These are phyloP conservation scores for Periparus ater DNA, from an alignment of 2,797 vertebrate genomes.

Conservation along the genomic window DNA sequence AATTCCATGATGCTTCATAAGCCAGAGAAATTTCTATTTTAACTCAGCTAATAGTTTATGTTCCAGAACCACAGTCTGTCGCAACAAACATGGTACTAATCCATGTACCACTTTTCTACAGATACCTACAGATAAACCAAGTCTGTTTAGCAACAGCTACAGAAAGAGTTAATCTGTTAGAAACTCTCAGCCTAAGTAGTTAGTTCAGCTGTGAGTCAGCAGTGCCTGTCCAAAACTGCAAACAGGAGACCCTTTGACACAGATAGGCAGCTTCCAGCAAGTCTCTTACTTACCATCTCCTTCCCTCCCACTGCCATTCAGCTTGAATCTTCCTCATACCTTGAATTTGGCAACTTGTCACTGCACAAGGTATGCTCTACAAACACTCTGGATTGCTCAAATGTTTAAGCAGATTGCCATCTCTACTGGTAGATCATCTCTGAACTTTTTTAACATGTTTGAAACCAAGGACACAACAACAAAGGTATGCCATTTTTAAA, in stretches of 20 bases:
- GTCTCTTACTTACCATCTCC: constrained; percentile 17
- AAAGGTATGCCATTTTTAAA: background rate
- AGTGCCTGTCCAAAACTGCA: constrained; percentile 37
- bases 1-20: constrained; percentile 3
- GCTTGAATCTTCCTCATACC: constrained; percentile 22
- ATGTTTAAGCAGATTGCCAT: constrained; percentile 25
- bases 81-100: background rate
- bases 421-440: background rate
- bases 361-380: background rate
- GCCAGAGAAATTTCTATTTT: constrained; percentile 22
- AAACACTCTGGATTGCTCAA: background rate
- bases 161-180: constrained; percentile 12
- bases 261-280: constrained; percentile 37
- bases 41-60: background rate
- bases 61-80: background rate
- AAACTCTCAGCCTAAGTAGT: background rate
- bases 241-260: constrained; percentile 50
- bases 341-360: background rate
- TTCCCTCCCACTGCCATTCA: background rate
- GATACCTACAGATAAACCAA: background rate
- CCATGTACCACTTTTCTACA: background rate
- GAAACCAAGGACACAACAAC: background rate
- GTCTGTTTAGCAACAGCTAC: background rate
- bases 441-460: background rate
- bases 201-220: constrained; percentile 56